A percentile compares a stretch with the other conserved stretches of the same genome.
Evolutionary conservation across 2,797 vertebrate genomes (phyloP).

Genomic region (Epinephelus awoara): DNA sequence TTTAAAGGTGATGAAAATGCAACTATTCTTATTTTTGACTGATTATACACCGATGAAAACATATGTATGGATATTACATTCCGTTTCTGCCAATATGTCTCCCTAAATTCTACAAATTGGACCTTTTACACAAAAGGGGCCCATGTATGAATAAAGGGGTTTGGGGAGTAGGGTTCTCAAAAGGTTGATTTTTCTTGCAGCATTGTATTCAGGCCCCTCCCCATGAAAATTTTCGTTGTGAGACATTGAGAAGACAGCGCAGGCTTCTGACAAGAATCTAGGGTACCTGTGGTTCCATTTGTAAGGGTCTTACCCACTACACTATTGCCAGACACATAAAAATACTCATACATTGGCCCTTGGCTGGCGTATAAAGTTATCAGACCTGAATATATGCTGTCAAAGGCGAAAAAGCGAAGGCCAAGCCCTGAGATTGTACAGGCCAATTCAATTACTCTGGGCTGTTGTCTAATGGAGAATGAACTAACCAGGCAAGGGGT

Average conservation of each 20-base stretch:
- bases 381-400: slow-evolving; percentile 75
- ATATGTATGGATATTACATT: too few relatives aligned
- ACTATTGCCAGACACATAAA: slow-evolving; percentile 18
- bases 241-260: neutral
- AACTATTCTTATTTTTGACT: too few relatives aligned
- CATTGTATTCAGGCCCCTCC: neutral
- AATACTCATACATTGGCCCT: slow-evolving; percentile 29
- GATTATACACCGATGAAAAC: too few relatives aligned
- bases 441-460: slow-evolving; percentile 84
- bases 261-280: neutral
- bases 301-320: slow-evolving; percentile 14
- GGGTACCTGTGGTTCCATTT: neutral
- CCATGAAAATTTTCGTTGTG: neutral
- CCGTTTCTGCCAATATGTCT: too few relatives aligned
- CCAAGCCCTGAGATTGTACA: slow-evolving; percentile 77
- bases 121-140: slow-evolving; percentile 7
- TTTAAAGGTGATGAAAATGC: too few relatives aligned
- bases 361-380: slow-evolving; percentile 60
- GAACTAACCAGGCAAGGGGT: slow-evolving; percentile 80
- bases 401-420: slow-evolving; percentile 72
- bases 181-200: neutral
- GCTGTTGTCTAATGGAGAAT: slow-evolving; percentile 82
- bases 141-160: slow-evolving; percentile 6
- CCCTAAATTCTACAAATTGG: too few relatives aligned
- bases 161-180: neutral